Conservation (phyloP, 2,797 vertebrate genomes). For the Chrysocyon brachyurus region DNA sequence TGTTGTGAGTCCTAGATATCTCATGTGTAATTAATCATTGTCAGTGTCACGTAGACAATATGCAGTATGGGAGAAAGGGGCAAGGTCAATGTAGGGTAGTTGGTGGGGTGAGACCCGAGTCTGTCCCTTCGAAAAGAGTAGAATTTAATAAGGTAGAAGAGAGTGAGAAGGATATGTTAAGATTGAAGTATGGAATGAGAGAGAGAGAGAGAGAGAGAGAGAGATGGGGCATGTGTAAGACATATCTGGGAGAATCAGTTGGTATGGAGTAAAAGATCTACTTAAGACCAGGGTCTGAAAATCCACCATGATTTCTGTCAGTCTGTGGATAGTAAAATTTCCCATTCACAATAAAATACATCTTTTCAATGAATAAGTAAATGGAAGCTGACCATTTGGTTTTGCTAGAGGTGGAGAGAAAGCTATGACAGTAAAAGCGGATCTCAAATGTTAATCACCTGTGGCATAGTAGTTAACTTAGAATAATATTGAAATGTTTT, state of each 20-base stretch:
- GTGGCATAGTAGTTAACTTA: conserved; percentile 82
- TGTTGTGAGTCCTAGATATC: not conserved
- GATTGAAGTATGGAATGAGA: not conserved
- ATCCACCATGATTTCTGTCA: not conserved
- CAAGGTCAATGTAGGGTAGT: not conserved
- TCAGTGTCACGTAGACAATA: not conserved
- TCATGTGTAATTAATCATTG: not conserved
- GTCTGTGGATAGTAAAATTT: not conserved
- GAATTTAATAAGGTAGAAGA: not conserved
- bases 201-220: not conserved
- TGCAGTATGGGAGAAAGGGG: not conserved
- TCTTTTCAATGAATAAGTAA: conserved; percentile 50
- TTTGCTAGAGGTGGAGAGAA: conserved; percentile 64
- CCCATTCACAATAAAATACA: conserved; percentile 6
- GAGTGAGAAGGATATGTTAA: not conserved
- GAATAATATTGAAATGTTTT: conserved; percentile 85
- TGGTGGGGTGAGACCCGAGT: not conserved
- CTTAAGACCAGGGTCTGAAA: conserved; percentile 49
- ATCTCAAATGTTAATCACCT: conserved; percentile 84
- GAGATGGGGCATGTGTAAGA: not conserved
- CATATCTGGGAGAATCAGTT: not conserved
- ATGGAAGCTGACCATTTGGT: conserved; percentile 28
- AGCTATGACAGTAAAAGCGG: conserved; percentile 70
- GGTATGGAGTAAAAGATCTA: not conserved
- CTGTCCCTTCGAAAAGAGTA: not conserved